These are phyloP conservation scores for Saccostrea cuccullata DNA, from an alignment of 1,140 invertebrate species.

Conservation along the genomic window DNA sequence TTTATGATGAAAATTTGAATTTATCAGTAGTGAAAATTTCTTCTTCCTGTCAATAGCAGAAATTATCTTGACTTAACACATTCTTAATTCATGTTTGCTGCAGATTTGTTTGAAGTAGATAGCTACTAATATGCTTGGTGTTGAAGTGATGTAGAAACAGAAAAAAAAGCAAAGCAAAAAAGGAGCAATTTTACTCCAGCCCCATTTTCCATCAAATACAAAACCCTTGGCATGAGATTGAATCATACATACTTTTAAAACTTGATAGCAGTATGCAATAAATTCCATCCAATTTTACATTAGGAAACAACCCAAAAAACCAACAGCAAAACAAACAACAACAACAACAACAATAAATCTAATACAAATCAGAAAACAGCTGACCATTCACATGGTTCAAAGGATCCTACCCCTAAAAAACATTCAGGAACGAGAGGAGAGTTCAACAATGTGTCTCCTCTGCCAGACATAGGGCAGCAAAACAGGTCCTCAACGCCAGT, in stretches of 20 bases:
- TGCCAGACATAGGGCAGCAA: background rate
- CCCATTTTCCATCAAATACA: background rate
- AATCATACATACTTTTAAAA: background rate
- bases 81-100: conserved; percentile 8
- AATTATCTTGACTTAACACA: background rate
- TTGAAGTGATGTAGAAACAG: conserved; percentile 43
- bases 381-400: background rate
- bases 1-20: too few species aligned
- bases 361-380: conserved; percentile 38
- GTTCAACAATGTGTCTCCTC: conserved; percentile 42
- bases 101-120: conserved; percentile 23
- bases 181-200: background rate
- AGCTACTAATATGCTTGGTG: conserved; percentile 44
- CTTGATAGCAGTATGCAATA: background rate
- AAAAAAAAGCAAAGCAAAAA: background rate
- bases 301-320: conserved; percentile 45
- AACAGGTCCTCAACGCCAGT: conserved; percentile 32
- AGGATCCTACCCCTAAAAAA: conserved; percentile 31
- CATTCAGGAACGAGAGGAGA: conserved; percentile 37
- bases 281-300: conserved; percentile 23
- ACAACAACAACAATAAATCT: background rate
- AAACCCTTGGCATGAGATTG: conserved; percentile 22
- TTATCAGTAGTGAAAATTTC: too few species aligned
- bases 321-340: conserved; percentile 41
- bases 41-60: background rate